Conservation (phyloP, 2,888 invertebrate species). For the Incurvaria masculella region DNA sequence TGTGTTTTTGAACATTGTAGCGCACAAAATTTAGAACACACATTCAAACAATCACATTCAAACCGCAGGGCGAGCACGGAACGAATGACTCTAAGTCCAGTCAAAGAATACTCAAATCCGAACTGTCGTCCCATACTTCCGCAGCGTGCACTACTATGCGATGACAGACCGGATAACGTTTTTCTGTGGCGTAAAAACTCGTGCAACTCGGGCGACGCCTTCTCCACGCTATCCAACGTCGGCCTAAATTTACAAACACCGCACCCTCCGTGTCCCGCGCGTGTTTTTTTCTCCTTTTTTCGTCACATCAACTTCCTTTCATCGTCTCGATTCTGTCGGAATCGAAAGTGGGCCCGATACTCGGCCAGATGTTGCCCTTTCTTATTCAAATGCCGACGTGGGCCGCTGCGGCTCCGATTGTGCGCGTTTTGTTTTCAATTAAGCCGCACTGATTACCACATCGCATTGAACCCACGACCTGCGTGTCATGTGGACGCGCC, state of each 20-base stretch:
- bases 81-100: no score
- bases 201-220: neutral
- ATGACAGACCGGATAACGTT: conserved; percentile 4
- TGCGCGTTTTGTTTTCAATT: neutral
- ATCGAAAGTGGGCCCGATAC: neutral
- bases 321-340: conserved; percentile 20
- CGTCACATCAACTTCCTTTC: conserved; percentile 34
- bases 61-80: no score
- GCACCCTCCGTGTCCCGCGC: conserved; percentile 23
- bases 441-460: conserved; percentile 5
- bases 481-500: no score
- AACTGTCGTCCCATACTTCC: no score
- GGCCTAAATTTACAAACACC: conserved; percentile 4
- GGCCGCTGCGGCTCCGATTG: neutral
- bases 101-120: no score
- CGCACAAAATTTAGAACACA: no score
- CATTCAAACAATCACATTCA: no score
- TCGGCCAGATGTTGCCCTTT: conserved; percentile 34
- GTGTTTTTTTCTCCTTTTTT: conserved; percentile 23
- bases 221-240: conserved; percentile 1
- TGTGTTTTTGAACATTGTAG: no score
- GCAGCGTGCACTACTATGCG: no score
- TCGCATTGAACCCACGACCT: conserved; percentile 12
- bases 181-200: conserved; percentile 1
- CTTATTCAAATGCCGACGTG: conserved; percentile 31